A percentile compares a stretch with the other conserved stretches of the same genome.
Evolutionary conservation across 2,797 vertebrate species (phyloP).

Genomic region (Limosa lapponica): DNA sequence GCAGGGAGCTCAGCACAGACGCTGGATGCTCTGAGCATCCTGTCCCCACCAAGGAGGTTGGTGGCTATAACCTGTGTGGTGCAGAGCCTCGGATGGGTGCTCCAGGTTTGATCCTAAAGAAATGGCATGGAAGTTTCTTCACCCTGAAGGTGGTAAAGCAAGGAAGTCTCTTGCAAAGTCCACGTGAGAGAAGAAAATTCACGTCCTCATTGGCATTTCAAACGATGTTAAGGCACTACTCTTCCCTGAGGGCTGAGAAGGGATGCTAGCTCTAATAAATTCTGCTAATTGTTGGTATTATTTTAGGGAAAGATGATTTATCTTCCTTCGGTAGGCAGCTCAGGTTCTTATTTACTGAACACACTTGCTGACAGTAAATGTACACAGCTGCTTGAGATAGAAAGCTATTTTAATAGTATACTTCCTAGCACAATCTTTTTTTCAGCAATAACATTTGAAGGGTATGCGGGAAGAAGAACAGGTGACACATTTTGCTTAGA

Average conservation of each 20-base stretch:
- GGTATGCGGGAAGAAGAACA: neutral
- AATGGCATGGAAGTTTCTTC: neutral
- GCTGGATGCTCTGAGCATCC: neutral
- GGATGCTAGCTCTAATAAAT: neutral
- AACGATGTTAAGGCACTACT: neutral
- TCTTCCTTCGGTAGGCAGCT: neutral
- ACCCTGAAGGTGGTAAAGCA: neutral
- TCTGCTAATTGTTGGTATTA: neutral
- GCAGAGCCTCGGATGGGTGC: neutral
- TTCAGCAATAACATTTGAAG: neutral
- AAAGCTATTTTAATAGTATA: neutral
- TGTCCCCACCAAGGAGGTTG: neutral
- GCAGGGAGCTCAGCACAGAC: neutral
- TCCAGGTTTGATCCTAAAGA: neutral
- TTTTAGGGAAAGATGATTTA: neutral
- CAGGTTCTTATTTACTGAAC: neutral
- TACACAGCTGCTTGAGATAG: neutral
- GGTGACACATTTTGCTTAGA: neutral
- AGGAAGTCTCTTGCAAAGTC: neutral
- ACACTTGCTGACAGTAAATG: neutral
- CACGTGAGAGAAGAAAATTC: neutral
- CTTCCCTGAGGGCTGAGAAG: neutral
- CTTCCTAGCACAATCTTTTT: neutral
- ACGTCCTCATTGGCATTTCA: neutral
- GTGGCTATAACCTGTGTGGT: rapidly evolving